These are phyloP conservation scores for Spatula versicolor DNA, from an alignment of 2,797 vertebrate species.

Conservation along the genomic window DNA sequence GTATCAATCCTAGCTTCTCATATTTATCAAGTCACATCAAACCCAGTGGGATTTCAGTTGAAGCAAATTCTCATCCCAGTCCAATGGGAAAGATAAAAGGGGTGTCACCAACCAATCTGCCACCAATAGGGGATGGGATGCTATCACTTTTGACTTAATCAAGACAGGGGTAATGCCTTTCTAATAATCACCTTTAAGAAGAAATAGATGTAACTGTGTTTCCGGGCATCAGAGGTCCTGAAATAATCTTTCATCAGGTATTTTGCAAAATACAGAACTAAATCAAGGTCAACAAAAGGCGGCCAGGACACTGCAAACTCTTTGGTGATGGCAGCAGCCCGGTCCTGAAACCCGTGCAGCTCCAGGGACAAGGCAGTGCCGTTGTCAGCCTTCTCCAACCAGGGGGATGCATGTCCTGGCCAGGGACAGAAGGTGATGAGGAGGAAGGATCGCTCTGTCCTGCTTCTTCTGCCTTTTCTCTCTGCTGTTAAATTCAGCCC, in stretches of 20 bases:
- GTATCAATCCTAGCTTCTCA: background rate
- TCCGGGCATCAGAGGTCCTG: background rate
- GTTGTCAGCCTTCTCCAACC: rapidly evolving
- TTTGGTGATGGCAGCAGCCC: background rate
- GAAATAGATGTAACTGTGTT: rapidly evolving
- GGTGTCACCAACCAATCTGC: background rate
- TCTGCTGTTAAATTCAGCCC: background rate
- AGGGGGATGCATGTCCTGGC: rapidly evolving
- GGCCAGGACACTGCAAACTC: background rate
- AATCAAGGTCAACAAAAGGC: background rate
- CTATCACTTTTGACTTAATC: background rate
- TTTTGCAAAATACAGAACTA: background rate
- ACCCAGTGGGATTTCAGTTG: background rate
- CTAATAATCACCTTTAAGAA: background rate
- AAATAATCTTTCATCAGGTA: too few species aligned
- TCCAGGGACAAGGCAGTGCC: background rate
- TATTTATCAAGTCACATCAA: background rate
- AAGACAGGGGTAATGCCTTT: background rate
- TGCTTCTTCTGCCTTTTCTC: background rate
- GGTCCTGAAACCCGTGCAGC: rapidly evolving
- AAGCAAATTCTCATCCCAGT: background rate
- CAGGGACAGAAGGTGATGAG: rapidly evolving
- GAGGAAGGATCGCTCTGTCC: background rate
- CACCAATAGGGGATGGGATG: background rate
- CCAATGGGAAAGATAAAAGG: background rate